phyloP scores from a whole-genome alignment of 2,797 vertebrate species.

The Sparidentex hasta region DNA sequence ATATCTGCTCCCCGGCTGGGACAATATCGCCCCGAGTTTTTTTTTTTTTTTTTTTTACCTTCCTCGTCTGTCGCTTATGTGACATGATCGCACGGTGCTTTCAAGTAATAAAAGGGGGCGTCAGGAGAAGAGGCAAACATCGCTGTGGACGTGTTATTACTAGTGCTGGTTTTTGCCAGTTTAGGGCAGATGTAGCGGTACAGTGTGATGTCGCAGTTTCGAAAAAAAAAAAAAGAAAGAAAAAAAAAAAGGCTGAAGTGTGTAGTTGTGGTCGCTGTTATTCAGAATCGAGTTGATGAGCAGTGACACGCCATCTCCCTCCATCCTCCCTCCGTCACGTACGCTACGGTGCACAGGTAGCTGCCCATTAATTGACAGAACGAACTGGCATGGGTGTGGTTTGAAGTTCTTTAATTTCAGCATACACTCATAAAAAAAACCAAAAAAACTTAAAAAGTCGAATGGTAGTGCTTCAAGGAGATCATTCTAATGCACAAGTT shows the following conservation, averaged over 20 bases:
- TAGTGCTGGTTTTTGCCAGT: not conserved
- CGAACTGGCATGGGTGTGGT: slow-evolving; percentile 57
- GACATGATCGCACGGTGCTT: slow-evolving; percentile 5
- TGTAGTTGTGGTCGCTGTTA: slow-evolving; percentile 57
- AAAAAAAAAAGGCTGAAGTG: slow-evolving; percentile 37
- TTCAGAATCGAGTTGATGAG: slow-evolving; percentile 53
- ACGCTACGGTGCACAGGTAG: slow-evolving; percentile 64
- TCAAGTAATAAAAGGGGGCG: too few relatives aligned
- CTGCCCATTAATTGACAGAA: slow-evolving; percentile 40
- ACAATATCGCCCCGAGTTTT: not conserved
- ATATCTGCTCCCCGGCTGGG: not conserved
- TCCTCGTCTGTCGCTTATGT: slow-evolving; percentile 6
- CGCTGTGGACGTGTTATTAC: not conserved
- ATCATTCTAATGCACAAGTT: not conserved
- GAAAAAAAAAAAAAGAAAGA: slow-evolving; percentile 18
- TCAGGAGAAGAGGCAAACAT: not conserved
- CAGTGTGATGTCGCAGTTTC: slow-evolving; percentile 77
- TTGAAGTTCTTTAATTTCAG: not conserved
- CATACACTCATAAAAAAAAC: not conserved
- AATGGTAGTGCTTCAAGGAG: not conserved
- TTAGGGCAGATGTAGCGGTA: not conserved
- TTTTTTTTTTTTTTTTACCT: too few relatives aligned
- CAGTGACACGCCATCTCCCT: slow-evolving; percentile 39
- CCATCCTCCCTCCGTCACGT: slow-evolving; percentile 57
- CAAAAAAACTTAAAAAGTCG: not conserved